Evolutionary conservation across 2,797 vertebrate genomes (phyloP), one percentile per base, ranked within the genome.

Genomic region (Gorsachius magnificus): DNA sequence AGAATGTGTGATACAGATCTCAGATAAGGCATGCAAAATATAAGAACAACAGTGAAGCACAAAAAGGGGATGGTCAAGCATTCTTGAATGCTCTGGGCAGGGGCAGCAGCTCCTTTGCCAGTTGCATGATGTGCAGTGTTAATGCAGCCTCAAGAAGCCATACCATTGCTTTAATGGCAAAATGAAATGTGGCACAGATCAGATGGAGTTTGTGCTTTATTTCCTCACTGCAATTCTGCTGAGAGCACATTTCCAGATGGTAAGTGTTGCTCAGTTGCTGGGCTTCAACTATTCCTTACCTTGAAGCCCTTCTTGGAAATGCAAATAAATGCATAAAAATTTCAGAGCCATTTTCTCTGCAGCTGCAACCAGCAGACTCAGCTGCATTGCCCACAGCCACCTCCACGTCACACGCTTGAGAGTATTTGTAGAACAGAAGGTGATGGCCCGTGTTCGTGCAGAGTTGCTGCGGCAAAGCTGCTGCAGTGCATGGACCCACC

Each of bases 351-450:
- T 56, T 35, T 48, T 63, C 31, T 36, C 26, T 41, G 50, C 60
- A 38, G 91, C 76, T 65, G 64, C 54, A 76, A 46, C 31, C 38
- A 58, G 26, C 43, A 70, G 38, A 64, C 48, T 33, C 20, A 35
- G 38, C 66, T 64, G 50, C 50, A 2, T 14, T 43, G 41, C 28
- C 48, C 61, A 43, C 18, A n/a, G 36, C 11, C 53, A 93, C 46
- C 45, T 61, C 63, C 68, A 50, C 10, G 0, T 8, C 5, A 26
- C 22, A 16, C 15, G 2, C 45, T 36, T 0, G 0, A 36, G 71
- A 29, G 5, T 6, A 45, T 29, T n/a, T 45, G 5, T 0, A 24
- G 70, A n/a, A 26, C 41, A 19, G 70, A 56, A 87, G 66, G 36
- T 10, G 46, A 33, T 50, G 29, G 31, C 17, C 15, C 11, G 22